Percentiles rank a stretch among this genome's conserved stretches.
These are phyloP conservation scores for Phymanthus crucifer DNA, from an alignment of 92 coral and sea anemone genomes.

Conservation along the genomic window DNA sequence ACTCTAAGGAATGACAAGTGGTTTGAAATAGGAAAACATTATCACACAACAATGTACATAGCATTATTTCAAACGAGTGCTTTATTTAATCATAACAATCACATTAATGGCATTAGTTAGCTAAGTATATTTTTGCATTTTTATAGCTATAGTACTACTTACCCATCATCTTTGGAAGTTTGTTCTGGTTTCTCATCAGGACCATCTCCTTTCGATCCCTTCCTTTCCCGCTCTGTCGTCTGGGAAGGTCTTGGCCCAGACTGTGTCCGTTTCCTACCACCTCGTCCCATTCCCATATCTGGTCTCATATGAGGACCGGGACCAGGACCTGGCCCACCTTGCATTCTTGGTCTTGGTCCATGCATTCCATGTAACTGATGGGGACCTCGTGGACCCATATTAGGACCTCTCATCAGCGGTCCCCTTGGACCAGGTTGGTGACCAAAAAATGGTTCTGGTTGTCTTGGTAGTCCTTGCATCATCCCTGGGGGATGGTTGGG, in stretches of 20 bases:
- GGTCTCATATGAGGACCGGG: conserved; percentile 45
- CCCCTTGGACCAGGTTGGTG: conserved; percentile 59
- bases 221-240: conserved; percentile 27
- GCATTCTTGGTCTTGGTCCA: conserved; percentile 62
- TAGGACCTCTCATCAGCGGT: conserved; percentile 68
- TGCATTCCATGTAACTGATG: conserved; percentile 49
- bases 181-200: conserved; percentile 7
- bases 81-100: too few relatives aligned
- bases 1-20: too few relatives aligned
- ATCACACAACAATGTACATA: too few relatives aligned
- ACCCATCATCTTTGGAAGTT: background rate
- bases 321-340: conserved; percentile 32
- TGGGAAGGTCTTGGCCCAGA: conserved; percentile 21
- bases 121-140: background rate
- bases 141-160: background rate
- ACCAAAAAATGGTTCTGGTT: conserved; percentile 51
- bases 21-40: too few relatives aligned
- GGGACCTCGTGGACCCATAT: conserved; percentile 66
- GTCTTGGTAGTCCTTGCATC: conserved; percentile 67
- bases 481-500: conserved; percentile 60
- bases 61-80: too few relatives aligned
- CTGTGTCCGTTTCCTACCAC: conserved; percentile 36
- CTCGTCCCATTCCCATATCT: conserved; percentile 44
- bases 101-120: too few relatives aligned
- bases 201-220: conserved; percentile 14